Conservation (phyloP, 1,140 invertebrate genomes). For the Parapsyche elsis region DNA sequence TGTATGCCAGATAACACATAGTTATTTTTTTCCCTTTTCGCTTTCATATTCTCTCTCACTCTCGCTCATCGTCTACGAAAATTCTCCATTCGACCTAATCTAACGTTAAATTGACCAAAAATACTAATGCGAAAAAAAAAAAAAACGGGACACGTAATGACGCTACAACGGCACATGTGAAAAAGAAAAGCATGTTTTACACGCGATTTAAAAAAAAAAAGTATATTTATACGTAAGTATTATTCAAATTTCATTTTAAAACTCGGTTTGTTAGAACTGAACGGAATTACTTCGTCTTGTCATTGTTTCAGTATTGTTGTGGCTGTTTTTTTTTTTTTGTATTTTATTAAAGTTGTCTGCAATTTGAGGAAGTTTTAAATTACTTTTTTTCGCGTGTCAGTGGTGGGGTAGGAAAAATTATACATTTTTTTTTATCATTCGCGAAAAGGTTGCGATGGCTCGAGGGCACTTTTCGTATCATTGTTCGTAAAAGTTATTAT, state of each 20-base stretch:
- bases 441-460: not conserved
- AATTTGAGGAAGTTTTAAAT: conserved; percentile 26
- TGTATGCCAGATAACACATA: conserved; percentile 28
- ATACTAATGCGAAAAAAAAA: not conserved
- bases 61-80: not conserved
- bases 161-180: not conserved
- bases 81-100: conserved; percentile 23
- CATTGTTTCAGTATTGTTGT: not conserved
- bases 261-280: not conserved
- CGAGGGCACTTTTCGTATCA: not conserved
- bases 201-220: not conserved
- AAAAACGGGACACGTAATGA: not conserved
- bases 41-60: not conserved
- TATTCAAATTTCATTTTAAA: not conserved
- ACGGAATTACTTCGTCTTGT: not conserved
- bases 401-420: not conserved
- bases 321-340: not conserved
- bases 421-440: not conserved
- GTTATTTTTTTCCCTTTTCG: conserved; percentile 8
- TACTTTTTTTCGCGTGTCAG: conserved; percentile 16
- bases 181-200: not conserved
- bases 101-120: conserved; percentile 26
- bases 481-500: conserved; percentile 17
- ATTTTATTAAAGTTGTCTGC: conserved; percentile 19
- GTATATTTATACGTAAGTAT: not conserved